These are phyloP conservation scores for Desoria tigrina DNA, from an alignment of 2,888 invertebrate genomes.

Conservation along the genomic window DNA sequence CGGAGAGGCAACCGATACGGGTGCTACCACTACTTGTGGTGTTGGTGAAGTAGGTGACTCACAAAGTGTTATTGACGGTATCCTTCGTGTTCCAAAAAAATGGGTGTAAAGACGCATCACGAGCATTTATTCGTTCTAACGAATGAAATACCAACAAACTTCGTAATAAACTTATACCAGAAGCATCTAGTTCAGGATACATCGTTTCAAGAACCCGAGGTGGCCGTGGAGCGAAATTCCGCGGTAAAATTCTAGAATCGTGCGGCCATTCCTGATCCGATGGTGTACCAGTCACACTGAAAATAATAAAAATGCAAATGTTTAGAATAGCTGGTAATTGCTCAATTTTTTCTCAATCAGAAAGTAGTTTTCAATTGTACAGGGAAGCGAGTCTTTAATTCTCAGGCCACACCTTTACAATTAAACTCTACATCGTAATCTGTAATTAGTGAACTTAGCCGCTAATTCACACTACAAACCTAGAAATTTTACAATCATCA, in stretches of 20 bases:
- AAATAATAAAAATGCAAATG: constrained; percentile 46
- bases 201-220: constrained; percentile 67
- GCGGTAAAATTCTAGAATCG: constrained; percentile 74
- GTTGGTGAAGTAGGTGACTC: constrained; percentile 38
- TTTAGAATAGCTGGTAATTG: not conserved
- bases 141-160: constrained; percentile 75
- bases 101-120: constrained; percentile 75
- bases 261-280: constrained; percentile 79
- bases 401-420: no score
- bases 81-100: constrained; percentile 63
- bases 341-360: no score
- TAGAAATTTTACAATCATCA: not conserved
- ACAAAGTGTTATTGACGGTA: constrained; percentile 46
- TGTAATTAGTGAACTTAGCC: no score
- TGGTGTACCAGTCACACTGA: constrained; percentile 83
- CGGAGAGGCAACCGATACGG: no score
- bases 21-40: constrained; percentile 1
- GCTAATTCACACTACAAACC: no score
- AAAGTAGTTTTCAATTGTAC: no score
- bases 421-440: no score
- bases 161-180: constrained; percentile 68
- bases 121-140: constrained; percentile 72
- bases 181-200: constrained; percentile 72
- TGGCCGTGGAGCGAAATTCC: constrained; percentile 73
- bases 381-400: no score